Conservation (phyloP, 2,888 invertebrate species). For the Ennomos erosarius region DNA sequence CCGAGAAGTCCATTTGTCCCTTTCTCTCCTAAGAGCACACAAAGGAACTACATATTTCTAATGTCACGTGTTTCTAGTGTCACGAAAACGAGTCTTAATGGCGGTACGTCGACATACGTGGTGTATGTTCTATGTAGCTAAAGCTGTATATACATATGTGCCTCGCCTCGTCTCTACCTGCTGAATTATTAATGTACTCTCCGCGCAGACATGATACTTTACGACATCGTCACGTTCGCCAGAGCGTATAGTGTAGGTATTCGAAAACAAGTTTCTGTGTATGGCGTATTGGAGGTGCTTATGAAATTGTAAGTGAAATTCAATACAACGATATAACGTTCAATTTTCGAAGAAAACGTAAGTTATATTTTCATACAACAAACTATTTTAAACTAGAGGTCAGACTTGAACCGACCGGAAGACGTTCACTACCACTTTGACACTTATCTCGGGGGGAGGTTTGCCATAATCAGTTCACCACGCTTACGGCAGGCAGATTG, state of each 20-base stretch:
- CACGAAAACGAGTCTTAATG: slow-evolving; percentile 55
- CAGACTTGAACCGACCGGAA: no score
- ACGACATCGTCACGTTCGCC: slow-evolving; percentile 63
- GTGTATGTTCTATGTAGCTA: slow-evolving; percentile 19
- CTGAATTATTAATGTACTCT: slow-evolving; percentile 77
- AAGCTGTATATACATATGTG: slow-evolving; percentile 33
- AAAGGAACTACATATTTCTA: slow-evolving; percentile 49
- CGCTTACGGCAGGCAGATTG: no score
- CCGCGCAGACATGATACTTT: slow-evolving; percentile 66
- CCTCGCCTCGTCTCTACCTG: slow-evolving; percentile 47
- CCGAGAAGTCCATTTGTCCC: slow-evolving; percentile 14
- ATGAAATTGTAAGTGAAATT: no score
- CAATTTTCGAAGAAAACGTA: no score
- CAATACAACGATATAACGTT: no score
- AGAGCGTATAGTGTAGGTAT: slow-evolving; percentile 40
- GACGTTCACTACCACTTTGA: no score
- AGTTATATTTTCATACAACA: no score
- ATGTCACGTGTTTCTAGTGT: slow-evolving; percentile 50
- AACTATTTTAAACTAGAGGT: no score
- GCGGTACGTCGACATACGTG: slow-evolving; percentile 30
- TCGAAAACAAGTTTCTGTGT: slow-evolving; percentile 15
- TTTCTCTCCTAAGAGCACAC: slow-evolving; percentile 36
- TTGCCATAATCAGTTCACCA: no score
- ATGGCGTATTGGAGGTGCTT: slow-evolving; percentile 4
- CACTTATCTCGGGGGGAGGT: no score